Percentiles rank a stretch among this genome's conserved stretches.
Evolutionary conservation across 1,140 invertebrate genomes (phyloP).

Genomic region (Drosophila equinoxialis): DNA sequence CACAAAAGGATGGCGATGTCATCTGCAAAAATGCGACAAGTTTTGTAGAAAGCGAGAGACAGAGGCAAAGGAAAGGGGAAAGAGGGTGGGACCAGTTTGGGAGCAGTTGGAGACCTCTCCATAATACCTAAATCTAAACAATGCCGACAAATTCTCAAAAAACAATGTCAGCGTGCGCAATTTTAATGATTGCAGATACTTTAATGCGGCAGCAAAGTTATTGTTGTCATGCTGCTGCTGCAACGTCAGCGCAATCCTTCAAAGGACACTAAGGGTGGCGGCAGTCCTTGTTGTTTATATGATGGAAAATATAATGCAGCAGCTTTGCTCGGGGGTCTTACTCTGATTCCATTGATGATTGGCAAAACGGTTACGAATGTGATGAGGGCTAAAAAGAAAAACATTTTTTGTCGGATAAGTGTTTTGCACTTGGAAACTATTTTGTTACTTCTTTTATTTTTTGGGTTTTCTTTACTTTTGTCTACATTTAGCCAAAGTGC

Average conservation of each 20-base stretch:
- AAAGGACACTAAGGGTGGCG: constrained; percentile 2
- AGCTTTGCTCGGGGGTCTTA: constrained; percentile 1
- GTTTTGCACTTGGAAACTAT: constrained; percentile 59
- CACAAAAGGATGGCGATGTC: constrained; percentile 55
- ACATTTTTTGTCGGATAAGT: constrained; percentile 30
- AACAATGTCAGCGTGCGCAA: constrained; percentile 78
- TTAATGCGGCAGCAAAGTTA: constrained; percentile 74
- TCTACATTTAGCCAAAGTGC: constrained; percentile 52
- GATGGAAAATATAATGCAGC: not conserved
- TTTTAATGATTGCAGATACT: constrained; percentile 81
- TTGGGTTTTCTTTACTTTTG: constrained; percentile 10
- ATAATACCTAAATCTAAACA: constrained; percentile 55
- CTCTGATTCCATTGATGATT: constrained; percentile 6
- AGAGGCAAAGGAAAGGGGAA: no score
- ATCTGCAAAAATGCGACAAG: constrained; percentile 46
- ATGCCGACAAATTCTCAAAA: constrained; percentile 58
- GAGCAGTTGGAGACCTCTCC: constrained; percentile 23
- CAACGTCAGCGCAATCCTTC: constrained; percentile 3
- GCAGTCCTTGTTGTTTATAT: not conserved
- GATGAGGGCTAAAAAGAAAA: not conserved
- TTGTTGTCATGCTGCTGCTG: constrained; percentile 64
- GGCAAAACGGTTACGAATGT: constrained; percentile 3
- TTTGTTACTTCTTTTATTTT: constrained; percentile 1
- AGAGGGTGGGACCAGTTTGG: constrained; percentile 10
- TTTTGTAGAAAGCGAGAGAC: constrained; percentile 13